A percentile compares a stretch with the other conserved stretches of the same genome.
phyloP scores from a whole-genome alignment of 2,797 vertebrate species.

The Esox masquinongy region DNA sequence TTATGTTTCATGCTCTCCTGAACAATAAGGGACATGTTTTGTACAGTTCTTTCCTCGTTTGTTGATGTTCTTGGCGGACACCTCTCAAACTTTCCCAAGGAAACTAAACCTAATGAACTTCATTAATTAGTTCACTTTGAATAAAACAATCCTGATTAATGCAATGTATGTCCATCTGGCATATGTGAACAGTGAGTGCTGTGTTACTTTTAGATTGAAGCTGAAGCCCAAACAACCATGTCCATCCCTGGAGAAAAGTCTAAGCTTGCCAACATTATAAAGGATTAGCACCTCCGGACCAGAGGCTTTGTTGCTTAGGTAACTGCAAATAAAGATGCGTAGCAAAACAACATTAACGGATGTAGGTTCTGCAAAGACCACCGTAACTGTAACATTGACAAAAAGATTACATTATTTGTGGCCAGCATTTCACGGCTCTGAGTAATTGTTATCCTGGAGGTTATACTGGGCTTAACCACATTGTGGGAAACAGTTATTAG shows the following conservation, averaged over 20 bases:
- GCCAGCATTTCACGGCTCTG: slow-evolving; percentile 17
- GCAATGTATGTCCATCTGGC: not conserved
- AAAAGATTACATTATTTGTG: not conserved
- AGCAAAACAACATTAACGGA: slow-evolving; percentile 4
- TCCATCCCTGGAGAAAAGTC: not conserved
- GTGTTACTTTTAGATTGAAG: not conserved
- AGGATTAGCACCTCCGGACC: slow-evolving; percentile 20
- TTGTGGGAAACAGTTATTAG: slow-evolving; percentile 19
- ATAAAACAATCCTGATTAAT: not conserved
- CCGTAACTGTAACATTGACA: not conserved
- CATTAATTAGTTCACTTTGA: not conserved
- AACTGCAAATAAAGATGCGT: slow-evolving; percentile 18
- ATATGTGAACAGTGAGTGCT: not conserved
- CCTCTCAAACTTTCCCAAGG: not conserved
- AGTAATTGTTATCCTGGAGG: slow-evolving; percentile 1
- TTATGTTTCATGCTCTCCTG: slow-evolving; percentile 20
- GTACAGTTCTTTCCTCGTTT: not conserved
- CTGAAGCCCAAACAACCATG: too few species aligned
- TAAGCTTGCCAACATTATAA: slow-evolving; percentile 20
- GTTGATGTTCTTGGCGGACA: not conserved
- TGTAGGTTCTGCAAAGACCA: slow-evolving; percentile 9
- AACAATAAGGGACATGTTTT: slow-evolving; percentile 12
- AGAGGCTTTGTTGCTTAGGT: slow-evolving; percentile 26
- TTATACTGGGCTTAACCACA: slow-evolving; percentile 22
- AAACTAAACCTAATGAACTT: not conserved